Conservation (phyloP, 2,113 vertebrate species). For the Poeciliopsis prolifica region DNA sequence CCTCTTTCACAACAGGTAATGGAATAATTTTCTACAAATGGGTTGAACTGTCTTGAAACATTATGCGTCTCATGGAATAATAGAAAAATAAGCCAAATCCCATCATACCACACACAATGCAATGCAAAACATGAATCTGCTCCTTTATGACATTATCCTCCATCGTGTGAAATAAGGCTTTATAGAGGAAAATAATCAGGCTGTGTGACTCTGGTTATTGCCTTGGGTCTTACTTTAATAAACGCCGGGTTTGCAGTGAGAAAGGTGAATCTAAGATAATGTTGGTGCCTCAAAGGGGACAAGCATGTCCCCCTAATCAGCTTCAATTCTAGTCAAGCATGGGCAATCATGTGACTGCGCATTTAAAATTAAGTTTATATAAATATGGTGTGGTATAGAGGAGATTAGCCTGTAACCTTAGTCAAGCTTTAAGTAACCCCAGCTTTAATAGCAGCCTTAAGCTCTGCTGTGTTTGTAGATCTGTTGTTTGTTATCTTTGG, state of each 20-base stretch:
- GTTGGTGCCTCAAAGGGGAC: constrained; percentile 55
- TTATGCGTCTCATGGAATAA: background rate
- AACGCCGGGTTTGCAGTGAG: constrained; percentile 39
- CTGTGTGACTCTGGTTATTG: constrained; percentile 60
- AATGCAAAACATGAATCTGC: constrained; percentile 35
- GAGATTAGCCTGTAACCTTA: too few species aligned
- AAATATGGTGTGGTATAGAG: too few species aligned
- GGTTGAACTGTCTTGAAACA: constrained; percentile 43
- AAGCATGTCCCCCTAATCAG: constrained; percentile 31
- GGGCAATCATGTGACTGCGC: constrained; percentile 31
- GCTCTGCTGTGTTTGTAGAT: too few species aligned
- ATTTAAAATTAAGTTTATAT: constrained; percentile 30
- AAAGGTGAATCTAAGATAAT: constrained; percentile 32
- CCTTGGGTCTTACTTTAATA: constrained; percentile 64
- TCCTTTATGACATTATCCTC: constrained; percentile 53
- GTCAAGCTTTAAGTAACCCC: too few species aligned
- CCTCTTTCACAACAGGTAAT: constrained; percentile 36
- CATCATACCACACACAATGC: constrained; percentile 21
- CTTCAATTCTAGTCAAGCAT: constrained; percentile 36
- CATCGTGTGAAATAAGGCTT: constrained; percentile 60
- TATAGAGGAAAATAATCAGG: constrained; percentile 51
- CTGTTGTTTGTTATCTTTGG: too few species aligned
- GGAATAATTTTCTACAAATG: constrained; percentile 43
- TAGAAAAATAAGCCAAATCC: constrained; percentile 7
- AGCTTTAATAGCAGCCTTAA: too few species aligned